phyloP scores from a whole-genome alignment of 2,113 vertebrate genomes.

The Cavia aperea region DNA sequence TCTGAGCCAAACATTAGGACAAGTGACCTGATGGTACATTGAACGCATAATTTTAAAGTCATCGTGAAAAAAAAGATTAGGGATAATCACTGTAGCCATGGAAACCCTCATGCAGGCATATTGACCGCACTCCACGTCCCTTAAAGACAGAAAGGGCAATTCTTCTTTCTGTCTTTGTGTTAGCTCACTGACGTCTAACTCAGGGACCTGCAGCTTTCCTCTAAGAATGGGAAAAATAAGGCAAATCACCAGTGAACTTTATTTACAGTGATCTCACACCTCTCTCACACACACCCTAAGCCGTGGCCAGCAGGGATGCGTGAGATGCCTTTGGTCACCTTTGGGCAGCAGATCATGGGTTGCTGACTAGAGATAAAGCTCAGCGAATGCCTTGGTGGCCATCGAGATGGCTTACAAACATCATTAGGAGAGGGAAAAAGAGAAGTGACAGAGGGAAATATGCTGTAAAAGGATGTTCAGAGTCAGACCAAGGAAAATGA shows the following conservation, averaged over 20 bases:
- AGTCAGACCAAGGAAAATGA: not conserved
- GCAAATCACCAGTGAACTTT: not conserved
- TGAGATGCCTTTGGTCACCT: not conserved
- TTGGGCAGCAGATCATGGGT: not conserved
- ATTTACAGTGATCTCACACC: not conserved
- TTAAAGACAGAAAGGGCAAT: not conserved
- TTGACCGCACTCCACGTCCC: conserved; percentile 8
- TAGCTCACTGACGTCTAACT: conserved; percentile 17
- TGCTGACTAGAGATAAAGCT: not conserved
- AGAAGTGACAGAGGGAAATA: not conserved
- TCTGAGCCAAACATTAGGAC: not conserved
- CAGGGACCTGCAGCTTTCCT: not conserved
- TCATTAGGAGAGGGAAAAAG: not conserved
- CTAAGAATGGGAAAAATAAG: not conserved
- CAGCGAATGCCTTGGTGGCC: not conserved
- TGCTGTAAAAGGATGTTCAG: not conserved
- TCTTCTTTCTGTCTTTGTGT: conserved; percentile 43
- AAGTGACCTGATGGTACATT: not conserved
- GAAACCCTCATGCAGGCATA: conserved; percentile 29
- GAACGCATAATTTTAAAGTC: conserved; percentile 38
- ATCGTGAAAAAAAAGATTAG: not conserved
- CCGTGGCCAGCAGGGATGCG: no score
- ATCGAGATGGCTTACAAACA: not conserved
- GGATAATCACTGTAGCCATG: conserved; percentile 34
- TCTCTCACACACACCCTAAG: not conserved